Conservation (phyloP, 2,113 vertebrate species). For the Ivindomyrus marchei region DNA sequence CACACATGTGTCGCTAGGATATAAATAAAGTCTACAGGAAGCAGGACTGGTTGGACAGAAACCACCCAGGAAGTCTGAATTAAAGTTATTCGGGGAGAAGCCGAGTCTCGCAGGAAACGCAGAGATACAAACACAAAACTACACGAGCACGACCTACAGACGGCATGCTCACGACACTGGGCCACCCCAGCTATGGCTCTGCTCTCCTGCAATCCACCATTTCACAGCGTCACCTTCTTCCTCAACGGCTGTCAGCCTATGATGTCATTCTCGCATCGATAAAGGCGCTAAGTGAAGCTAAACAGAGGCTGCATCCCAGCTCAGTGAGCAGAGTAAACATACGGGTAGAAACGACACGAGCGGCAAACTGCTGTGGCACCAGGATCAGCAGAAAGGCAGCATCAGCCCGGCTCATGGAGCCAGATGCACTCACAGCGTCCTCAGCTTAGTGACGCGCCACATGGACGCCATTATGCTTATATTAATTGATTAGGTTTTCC, state of each 20-base stretch:
- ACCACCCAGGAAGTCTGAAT: background rate
- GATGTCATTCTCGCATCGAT: background rate
- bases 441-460: fast-evolving
- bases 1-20: background rate
- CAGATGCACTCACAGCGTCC: background rate
- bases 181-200: background rate
- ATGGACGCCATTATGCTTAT: background rate
- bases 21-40: background rate
- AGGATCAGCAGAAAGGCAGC: background rate
- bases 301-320: background rate
- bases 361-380: background rate
- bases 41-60: background rate
- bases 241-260: background rate
- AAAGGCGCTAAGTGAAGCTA: background rate
- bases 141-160: background rate
- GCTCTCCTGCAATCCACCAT: background rate
- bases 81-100: background rate
- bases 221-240: background rate
- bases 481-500: background rate
- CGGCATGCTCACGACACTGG: background rate
- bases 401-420: no score
- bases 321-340: background rate
- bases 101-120: background rate
- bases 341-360: background rate
- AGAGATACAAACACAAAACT: background rate